Conservation (phyloP, 2,113 vertebrate species). For the Eudyptes chrysolophus region DNA sequence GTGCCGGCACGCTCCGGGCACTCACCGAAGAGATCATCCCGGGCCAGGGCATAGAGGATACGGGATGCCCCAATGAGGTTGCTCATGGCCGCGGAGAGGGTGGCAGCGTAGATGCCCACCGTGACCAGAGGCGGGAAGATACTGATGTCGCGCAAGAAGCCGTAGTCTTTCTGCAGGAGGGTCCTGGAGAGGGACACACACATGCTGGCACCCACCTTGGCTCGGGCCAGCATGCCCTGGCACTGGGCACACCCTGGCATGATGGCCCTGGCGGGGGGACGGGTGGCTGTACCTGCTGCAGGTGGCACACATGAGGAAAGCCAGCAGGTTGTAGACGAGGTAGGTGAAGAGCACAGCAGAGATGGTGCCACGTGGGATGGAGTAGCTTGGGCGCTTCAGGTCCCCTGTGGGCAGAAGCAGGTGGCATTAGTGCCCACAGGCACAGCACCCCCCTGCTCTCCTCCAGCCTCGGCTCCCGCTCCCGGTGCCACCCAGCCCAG, state of each 20-base stretch:
- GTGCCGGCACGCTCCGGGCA: rapidly evolving
- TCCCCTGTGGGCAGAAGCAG: constrained; percentile 72
- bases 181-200: constrained; percentile 47
- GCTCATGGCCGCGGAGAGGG: constrained; percentile 88
- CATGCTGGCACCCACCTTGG: rapidly evolving
- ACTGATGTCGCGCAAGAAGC: constrained; percentile 87
- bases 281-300: constrained; percentile 79
- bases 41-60: constrained; percentile 87
- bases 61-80: constrained; percentile 90
- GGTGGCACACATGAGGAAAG: constrained; percentile 84
- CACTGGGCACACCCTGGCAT: background rate
- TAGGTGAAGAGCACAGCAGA: constrained; percentile 90
- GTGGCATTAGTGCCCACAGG: background rate
- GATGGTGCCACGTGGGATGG: constrained; percentile 90
- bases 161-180: constrained; percentile 86
- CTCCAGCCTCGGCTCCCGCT: background rate
- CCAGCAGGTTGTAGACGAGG: constrained; percentile 85
- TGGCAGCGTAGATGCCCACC: constrained; percentile 86
- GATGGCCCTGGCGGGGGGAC: rapidly evolving
- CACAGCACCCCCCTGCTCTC: background rate
- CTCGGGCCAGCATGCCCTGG: background rate
- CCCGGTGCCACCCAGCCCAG: background rate
- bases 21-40: constrained; percentile 89
- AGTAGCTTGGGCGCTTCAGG: constrained; percentile 86
- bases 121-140: constrained; percentile 85